phyloP scores from a whole-genome alignment of 2,797 vertebrate species.

The Stomatorhinus walkeri region DNA sequence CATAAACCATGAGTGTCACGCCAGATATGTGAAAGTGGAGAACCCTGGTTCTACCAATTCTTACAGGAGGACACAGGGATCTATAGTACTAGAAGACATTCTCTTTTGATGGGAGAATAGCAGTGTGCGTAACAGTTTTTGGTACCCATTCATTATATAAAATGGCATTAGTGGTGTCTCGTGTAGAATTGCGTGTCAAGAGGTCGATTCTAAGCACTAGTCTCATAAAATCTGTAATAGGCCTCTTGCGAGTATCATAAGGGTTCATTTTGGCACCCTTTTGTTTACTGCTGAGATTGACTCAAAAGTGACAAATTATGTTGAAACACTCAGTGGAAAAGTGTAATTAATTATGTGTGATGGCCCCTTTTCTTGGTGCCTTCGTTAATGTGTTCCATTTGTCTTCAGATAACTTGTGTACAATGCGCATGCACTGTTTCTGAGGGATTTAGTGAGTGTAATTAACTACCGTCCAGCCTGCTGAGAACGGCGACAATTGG shows the following conservation, averaged over 20 bases:
- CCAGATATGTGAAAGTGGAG: background rate
- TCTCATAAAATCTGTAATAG: background rate
- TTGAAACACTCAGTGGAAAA: background rate
- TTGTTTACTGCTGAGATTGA: background rate
- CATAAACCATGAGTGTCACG: background rate
- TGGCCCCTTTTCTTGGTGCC: background rate
- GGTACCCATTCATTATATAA: background rate
- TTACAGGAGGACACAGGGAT: background rate
- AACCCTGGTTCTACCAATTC: background rate
- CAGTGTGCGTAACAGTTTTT: background rate
- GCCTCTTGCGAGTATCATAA: background rate
- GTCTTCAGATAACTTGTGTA: constrained; percentile 1
- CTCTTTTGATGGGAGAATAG: background rate
- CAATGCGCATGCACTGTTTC: background rate
- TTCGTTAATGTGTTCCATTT: constrained; percentile 1
- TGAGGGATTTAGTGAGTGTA: background rate
- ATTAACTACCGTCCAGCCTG: background rate
- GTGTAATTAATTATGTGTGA: constrained; percentile 7
- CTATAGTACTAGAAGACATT: background rate
- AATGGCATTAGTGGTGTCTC: background rate
- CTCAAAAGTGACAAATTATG: background rate
- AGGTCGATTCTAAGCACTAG: background rate
- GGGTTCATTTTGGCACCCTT: background rate
- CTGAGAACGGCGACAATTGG: background rate
- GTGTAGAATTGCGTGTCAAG: background rate